These are phyloP conservation scores for Aporrectodea caliginosa DNA, from an alignment of 1,140 invertebrate genomes.

Conservation along the genomic window DNA sequence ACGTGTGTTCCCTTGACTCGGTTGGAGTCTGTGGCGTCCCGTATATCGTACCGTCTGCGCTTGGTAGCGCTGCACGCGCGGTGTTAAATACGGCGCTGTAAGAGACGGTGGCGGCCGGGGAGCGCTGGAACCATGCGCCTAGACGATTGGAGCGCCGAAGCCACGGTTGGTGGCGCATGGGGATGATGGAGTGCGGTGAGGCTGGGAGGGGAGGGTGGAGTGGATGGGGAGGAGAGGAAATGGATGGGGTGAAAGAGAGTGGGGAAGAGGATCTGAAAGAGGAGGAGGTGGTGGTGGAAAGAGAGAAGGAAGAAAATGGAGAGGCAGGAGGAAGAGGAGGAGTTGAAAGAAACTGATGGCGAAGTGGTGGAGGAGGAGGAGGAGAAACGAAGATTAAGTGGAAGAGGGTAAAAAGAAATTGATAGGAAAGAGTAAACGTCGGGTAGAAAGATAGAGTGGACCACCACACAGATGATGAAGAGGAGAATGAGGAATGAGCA, in stretches of 20 bases:
- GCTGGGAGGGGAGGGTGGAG: neutral
- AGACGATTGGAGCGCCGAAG: neutral
- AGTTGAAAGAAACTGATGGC: too few species aligned
- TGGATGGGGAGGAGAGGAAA: neutral
- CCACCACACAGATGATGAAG: neutral
- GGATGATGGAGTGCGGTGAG: neutral
- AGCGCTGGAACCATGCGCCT: neutral
- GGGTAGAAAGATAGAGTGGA: too few species aligned
- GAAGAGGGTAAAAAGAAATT: too few species aligned
- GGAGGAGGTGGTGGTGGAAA: neutral
- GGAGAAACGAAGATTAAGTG: neutral
- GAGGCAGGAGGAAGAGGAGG: neutral
- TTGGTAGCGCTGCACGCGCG: too few species aligned
- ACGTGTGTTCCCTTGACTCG: too few species aligned
- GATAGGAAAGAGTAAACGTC: too few species aligned
- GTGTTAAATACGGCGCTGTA: too few species aligned
- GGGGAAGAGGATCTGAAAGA: neutral
- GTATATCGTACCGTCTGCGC: too few species aligned
- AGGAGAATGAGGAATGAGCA: neutral
- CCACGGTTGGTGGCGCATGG: neutral
- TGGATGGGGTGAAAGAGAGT: neutral
- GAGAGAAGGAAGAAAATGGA: neutral
- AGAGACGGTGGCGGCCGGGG: too few species aligned
- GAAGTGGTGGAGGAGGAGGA: neutral
- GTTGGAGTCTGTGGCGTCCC: too few species aligned